Evolutionary conservation across 2,113 vertebrate genomes (phyloP).

Genomic region (Hystrix brachyura): DNA sequence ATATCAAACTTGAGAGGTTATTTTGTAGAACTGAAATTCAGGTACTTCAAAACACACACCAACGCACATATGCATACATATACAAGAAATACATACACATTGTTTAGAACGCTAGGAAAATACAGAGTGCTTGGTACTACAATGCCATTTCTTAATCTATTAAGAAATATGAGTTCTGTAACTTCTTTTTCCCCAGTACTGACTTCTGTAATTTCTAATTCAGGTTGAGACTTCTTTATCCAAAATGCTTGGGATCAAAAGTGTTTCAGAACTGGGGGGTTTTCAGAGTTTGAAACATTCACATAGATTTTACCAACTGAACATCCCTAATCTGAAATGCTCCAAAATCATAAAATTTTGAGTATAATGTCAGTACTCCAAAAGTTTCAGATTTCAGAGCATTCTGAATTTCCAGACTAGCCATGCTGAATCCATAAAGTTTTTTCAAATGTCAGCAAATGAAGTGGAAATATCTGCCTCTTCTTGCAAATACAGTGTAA

Average conservation of each 20-base stretch:
- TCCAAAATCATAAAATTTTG: neutral
- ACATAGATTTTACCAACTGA: neutral
- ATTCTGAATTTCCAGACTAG: neutral
- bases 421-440: neutral
- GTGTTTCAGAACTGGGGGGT: neutral
- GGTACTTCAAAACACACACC: neutral
- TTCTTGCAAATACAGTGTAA: conserved; percentile 63
- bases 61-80: neutral
- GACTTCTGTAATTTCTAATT: neutral
- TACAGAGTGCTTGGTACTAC: neutral
- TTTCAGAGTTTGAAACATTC: neutral
- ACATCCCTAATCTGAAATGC: neutral
- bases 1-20: conserved; percentile 3
- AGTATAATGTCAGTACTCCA: neutral
- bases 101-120: neutral
- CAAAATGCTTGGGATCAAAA: neutral
- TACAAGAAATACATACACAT: neutral
- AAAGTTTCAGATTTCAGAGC: neutral
- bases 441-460: conserved; percentile 32
- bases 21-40: neutral
- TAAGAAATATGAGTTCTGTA: neutral
- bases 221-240: neutral
- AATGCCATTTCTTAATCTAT: neutral
- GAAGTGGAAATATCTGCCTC: neutral
- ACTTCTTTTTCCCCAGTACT: neutral